Base-by-base conservation (phyloP, 2,888 invertebrate genomes). In the Poecilus cupreus region DNA sequence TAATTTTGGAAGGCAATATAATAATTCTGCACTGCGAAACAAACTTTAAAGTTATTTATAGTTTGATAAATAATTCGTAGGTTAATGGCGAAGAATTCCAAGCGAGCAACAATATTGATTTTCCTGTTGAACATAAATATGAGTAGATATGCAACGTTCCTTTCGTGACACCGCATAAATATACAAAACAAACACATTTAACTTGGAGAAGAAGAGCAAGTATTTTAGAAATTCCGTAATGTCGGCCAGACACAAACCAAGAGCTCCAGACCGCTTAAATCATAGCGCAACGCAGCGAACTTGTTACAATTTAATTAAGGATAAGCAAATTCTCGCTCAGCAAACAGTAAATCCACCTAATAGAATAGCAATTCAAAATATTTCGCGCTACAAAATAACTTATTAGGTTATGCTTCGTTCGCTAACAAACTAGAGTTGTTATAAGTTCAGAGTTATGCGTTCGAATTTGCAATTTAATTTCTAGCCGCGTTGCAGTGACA, bases 401-500 rank as follows among this genome's bases (percentile, higher is more conserved):
- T 80, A 72, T 39, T 72, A 72, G 72, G 72, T 72, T 72, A 72
- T 68, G 46, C 16, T 46, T 72, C 72, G 70, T 39, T 70, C 39
- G 74, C 57, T 16, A 76, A 76, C 54, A 76, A 76, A 51, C 54
- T 77, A 60, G 46, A 60, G 13, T 43, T 37, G 75, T 75, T 74
- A 43, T 39, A 80, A 57, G 49, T 54, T 72, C 8, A 18, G 51
- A 54, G 57, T 57, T 64, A 39, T 54, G 39, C 39, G 68, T 80
- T 54, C 57, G 43, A 80, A 80, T 80, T 80, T 80, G 72, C 57
- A 74, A 81, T 81, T 75, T 81, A 81, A 81, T 81, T 81, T 81
- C 60, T 75, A 60, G 80, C 57, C 57, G 57, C 26, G 46, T 51
- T 49, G 80, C 64, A 43, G 74, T 75, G 81, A 75, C 75, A 81